Conservation (phyloP, 2,797 vertebrate species). For the Spea hammondii region DNA sequence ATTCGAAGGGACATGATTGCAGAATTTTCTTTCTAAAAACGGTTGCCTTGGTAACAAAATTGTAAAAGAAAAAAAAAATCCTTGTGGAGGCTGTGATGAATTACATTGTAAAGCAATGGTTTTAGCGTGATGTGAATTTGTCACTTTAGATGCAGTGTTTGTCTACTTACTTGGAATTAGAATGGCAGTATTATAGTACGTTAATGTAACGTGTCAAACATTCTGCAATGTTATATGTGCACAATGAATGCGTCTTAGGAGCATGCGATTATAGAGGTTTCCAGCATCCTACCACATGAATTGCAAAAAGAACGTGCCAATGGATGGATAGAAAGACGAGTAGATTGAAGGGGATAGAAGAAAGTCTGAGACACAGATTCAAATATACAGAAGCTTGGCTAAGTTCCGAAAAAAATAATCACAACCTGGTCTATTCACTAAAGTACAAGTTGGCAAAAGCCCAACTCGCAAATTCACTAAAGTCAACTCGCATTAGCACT, state of each 20-base stretch:
- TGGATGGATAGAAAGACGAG: not conserved
- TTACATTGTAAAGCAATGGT: slow-evolving; percentile 56
- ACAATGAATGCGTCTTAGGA: slow-evolving; percentile 6
- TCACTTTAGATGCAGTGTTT: slow-evolving; percentile 62
- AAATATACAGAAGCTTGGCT: not conserved
- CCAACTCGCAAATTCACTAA: no score
- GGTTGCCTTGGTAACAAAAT: slow-evolving; percentile 28
- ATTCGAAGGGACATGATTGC: slow-evolving; percentile 29
- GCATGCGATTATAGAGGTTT: slow-evolving; percentile 6
- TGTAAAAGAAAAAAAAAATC: not conserved
- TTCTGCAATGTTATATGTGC: slow-evolving; percentile 20
- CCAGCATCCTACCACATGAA: not conserved
- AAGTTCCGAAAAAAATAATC: no score
- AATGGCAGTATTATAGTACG: slow-evolving; percentile 38
- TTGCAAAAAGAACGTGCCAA: not conserved
- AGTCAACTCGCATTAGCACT: no score
- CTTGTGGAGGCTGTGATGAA: slow-evolving; percentile 53
- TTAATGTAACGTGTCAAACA: slow-evolving; percentile 42
- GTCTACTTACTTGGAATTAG: slow-evolving; percentile 61
- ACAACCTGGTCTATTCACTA: no score
- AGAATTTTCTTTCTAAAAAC: slow-evolving; percentile 20
- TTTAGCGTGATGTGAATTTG: slow-evolving; percentile 57
- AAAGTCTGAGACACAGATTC: not conserved
- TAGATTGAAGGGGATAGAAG: not conserved
- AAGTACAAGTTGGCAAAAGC: no score